Conservation (phyloP, 2,113 vertebrate species). For the Prolemur simus region DNA sequence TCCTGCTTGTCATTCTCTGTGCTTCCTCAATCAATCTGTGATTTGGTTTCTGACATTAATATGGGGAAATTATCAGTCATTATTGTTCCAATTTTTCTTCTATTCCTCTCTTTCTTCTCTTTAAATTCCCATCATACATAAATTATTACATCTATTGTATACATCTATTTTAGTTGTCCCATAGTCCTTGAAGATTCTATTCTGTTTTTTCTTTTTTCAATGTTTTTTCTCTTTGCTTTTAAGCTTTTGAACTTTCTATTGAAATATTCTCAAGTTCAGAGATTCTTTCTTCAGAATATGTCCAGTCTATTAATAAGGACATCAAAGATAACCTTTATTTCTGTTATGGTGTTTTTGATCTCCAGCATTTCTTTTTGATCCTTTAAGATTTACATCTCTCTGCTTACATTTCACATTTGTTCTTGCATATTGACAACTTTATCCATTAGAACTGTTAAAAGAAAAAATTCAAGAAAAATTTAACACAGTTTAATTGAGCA, state of each 20-base stretch:
- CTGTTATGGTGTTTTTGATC: neutral
- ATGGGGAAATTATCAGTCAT: neutral
- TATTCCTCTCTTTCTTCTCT: neutral
- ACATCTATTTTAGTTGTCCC: neutral
- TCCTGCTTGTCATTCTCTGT: neutral
- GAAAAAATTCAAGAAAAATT: neutral
- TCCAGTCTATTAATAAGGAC: neutral
- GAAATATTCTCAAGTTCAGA: neutral
- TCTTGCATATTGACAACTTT: neutral
- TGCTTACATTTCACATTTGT: neutral
- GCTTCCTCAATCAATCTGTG: neutral
- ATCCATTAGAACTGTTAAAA: neutral
- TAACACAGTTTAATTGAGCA: neutral
- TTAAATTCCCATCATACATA: neutral
- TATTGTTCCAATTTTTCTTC: neutral
- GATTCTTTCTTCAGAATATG: neutral
- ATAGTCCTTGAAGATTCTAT: neutral
- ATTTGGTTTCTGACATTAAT: neutral
- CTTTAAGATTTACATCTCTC: neutral
- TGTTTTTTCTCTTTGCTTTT: too few species aligned
- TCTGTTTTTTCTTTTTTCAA: neutral
- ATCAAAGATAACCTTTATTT: neutral
- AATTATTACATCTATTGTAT: too few species aligned
- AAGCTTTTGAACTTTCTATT: neutral
- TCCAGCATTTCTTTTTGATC: neutral